These are phyloP conservation scores for Scleropages formosus DNA, from an alignment of 2,797 vertebrate genomes.

Conservation along the genomic window DNA sequence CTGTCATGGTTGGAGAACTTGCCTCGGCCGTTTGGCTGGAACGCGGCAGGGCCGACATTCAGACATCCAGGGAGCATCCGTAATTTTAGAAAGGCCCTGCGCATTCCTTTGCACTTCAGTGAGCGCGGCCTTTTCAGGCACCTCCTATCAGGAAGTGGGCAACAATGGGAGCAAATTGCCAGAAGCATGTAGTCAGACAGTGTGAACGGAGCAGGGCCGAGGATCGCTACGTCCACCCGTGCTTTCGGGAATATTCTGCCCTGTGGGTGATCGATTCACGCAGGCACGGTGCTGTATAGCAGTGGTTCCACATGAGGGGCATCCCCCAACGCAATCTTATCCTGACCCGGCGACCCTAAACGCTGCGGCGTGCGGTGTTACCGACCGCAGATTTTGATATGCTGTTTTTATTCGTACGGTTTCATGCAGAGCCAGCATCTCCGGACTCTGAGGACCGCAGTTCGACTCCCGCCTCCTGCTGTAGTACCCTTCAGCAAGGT, in stretches of 20 bases:
- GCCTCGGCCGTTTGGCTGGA: constrained; percentile 51
- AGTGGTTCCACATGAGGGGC: background rate
- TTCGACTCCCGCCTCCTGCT: no score
- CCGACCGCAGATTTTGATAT: no score
- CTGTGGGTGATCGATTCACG: background rate
- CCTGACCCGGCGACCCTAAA: background rate
- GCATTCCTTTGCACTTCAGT: constrained; percentile 76
- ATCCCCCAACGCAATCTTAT: background rate
- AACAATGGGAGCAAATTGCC: constrained; percentile 75
- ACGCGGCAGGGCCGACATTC: constrained; percentile 58
- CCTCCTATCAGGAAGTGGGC: constrained; percentile 73
- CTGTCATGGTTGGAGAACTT: constrained; percentile 52
- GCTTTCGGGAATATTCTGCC: background rate
- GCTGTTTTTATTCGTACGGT: no score
- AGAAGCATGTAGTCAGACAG: constrained; percentile 73
- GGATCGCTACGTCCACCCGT: background rate
- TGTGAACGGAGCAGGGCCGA: background rate
- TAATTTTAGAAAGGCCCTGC: constrained; percentile 67
- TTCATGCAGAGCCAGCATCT: no score
- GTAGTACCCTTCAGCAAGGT: no score
- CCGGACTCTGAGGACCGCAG: no score
- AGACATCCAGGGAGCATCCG: constrained; percentile 67
- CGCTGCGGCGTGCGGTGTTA: no score
- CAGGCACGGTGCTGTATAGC: constrained; percentile 21
- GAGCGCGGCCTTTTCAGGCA: constrained; percentile 64